Evolutionary conservation across 2,888 invertebrate species (phyloP), one percentile per base, ranked within the genome.

Genomic region (Masnerella sp.): DNA sequence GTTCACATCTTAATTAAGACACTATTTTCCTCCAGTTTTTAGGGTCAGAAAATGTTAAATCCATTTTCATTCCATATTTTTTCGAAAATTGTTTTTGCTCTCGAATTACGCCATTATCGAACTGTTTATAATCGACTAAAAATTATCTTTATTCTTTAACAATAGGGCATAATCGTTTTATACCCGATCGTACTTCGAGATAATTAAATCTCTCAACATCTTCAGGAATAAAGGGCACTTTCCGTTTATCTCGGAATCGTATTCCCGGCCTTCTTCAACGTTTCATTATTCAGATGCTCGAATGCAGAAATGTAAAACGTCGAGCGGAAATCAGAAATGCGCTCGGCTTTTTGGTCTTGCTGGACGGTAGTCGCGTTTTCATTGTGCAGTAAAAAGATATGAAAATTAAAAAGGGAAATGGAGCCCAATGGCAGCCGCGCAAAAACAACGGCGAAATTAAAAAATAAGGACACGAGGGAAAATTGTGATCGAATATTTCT

Each of bases 341-440:
- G 28, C 38, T 49, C 17, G 49, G 34, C 49, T 56, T 49, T 62
- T 54, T 25, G 42, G 20, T 62, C 28, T 38, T 28, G 18, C n/a
- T n/a, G n/a, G n/a, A n/a, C n/a, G n/a, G n/a, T n/a, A n/a, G n/a
- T n/a, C n/a, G n/a, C n/a, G n/a, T n/a, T n/a, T n/a, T n/a, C n/a
- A n/a, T n/a, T n/a, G n/a, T n/a, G n/a, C 22, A 34, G 14, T 43
- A 30, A 59, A 64, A 65, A 74, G 43, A 61, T 70, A 72, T 62
- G 70, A 75, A 75, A 73, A 78, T 61, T 65, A 58, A 59, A 58
- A 49, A 51, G 42, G 11, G 15, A 36, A 49, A 62, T 56, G 11
- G 34, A 34, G 11, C 9, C 34, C 1, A 11, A n/a, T 34, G 11
- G 11, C 3, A 34, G 9, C 11, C n/a, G 3, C 34, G 5, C 34